Evolutionary conservation across 2,797 vertebrate species (phyloP).

Genomic region (Xenopus petersii): DNA sequence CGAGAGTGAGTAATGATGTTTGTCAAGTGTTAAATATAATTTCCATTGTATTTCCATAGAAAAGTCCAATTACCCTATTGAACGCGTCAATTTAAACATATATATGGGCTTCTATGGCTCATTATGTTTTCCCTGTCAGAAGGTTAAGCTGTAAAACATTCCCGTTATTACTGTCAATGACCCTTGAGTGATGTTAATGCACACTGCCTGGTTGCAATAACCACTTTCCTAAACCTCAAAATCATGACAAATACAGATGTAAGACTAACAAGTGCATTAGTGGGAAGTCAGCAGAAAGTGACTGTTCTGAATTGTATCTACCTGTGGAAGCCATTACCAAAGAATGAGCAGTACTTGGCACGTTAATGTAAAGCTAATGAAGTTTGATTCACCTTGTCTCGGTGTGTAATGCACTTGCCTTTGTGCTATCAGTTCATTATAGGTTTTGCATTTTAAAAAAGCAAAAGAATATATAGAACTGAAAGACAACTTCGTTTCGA

Average conservation of each 20-base stretch:
- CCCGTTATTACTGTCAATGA: conserved; percentile 23
- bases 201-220: conserved; percentile 27
- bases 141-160: conserved; percentile 41
- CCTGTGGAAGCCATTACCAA: conserved; percentile 43
- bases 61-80: conserved; percentile 30
- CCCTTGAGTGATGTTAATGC: conserved; percentile 16
- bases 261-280: conserved; percentile 49
- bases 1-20: too few relatives aligned
- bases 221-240: conserved; percentile 43
- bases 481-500: conserved; percentile 21
- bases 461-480: neutral
- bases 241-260: conserved; percentile 46
- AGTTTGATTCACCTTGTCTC: conserved; percentile 59
- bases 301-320: conserved; percentile 43
- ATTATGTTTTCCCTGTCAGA: conserved; percentile 30
- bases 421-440: conserved; percentile 37
- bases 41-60: conserved; percentile 15
- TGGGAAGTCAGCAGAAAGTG: conserved; percentile 48
- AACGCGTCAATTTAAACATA: conserved; percentile 29
- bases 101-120: conserved; percentile 40
- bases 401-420: conserved; percentile 50
- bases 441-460: conserved; percentile 38
- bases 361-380: conserved; percentile 61
- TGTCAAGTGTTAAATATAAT: neutral
- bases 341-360: conserved; percentile 43